phyloP scores from a whole-genome alignment of 2,888 invertebrate genomes.

The Herminia tarsipennalis region DNA sequence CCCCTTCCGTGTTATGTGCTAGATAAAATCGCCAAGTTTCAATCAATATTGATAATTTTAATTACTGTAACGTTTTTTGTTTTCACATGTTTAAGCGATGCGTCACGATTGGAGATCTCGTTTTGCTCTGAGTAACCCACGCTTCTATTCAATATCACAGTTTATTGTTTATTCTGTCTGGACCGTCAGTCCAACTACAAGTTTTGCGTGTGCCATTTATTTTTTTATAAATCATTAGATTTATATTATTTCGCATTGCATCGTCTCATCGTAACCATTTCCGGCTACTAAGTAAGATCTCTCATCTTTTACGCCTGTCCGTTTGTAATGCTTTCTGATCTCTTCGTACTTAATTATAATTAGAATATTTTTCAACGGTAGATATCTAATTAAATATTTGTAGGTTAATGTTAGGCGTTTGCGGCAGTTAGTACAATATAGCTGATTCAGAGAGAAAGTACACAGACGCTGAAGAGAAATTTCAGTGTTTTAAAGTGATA shows the following conservation, averaged over 20 bases:
- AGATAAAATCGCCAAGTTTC: background rate
- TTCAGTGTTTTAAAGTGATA: conserved; percentile 42
- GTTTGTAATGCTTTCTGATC: conserved; percentile 62
- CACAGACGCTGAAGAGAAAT: conserved; percentile 54
- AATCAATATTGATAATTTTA: conserved; percentile 18
- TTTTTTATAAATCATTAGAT: background rate
- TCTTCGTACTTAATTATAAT: conserved; percentile 50
- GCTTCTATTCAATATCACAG: conserved; percentile 15
- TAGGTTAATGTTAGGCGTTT: conserved; percentile 64
- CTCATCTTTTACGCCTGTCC: conserved; percentile 35
- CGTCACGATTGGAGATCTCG: conserved; percentile 30
- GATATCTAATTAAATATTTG: conserved; percentile 63
- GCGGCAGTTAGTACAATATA: conserved; percentile 64
- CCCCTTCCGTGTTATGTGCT: background rate
- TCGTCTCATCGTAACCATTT: conserved; percentile 20
- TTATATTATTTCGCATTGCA: background rate
- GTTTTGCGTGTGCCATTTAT: background rate
- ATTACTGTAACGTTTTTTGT: conserved; percentile 18
- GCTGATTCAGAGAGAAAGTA: conserved; percentile 71
- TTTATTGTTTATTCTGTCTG: conserved; percentile 19
- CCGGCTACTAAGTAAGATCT: conserved; percentile 40
- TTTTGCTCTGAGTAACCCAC: conserved; percentile 26
- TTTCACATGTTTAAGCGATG: conserved; percentile 28
- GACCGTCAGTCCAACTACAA: conserved; percentile 2
- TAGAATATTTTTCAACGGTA: conserved; percentile 52